Conservation (phyloP, 1,140 invertebrate species). For the Lasioglossum albipes region DNA sequence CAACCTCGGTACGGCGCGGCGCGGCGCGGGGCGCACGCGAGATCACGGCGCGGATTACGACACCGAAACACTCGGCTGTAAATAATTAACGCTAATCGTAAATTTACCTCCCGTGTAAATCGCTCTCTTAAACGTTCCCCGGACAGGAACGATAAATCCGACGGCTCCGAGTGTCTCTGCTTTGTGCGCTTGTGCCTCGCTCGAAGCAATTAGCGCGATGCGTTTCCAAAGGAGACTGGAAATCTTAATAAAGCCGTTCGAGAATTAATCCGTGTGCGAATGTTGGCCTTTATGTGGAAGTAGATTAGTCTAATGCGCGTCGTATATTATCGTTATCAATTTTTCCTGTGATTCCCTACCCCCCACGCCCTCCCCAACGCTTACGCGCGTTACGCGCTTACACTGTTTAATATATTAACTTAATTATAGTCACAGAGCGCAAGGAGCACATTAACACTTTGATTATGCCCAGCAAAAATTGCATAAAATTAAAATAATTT, state of each 20-base stretch:
- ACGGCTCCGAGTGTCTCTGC: neutral
- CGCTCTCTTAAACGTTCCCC: slow-evolving; percentile 6
- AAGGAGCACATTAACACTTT: no score
- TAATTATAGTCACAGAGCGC: no score
- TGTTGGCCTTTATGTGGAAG: neutral
- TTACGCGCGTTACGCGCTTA: no score
- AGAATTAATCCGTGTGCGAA: neutral
- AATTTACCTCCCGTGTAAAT: neutral
- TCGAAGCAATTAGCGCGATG: neutral
- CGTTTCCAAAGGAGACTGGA: neutral
- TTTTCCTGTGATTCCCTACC: neutral
- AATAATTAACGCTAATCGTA: slow-evolving; percentile 8
- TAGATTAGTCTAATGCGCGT: neutral
- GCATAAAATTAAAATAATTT: no score
- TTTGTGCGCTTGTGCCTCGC: no score
- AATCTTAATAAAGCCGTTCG: neutral
- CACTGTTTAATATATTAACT: no score
- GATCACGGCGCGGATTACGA: slow-evolving; percentile 33
- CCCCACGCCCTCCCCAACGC: no score
- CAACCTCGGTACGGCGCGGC: neutral
- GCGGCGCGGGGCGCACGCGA: neutral
- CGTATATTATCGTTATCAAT: neutral
- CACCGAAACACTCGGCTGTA: neutral
- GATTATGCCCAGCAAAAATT: no score
- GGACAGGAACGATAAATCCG: neutral